Evolutionary conservation across 2,888 invertebrate genomes (phyloP).

Genomic region (Brachylomia viminalis): DNA sequence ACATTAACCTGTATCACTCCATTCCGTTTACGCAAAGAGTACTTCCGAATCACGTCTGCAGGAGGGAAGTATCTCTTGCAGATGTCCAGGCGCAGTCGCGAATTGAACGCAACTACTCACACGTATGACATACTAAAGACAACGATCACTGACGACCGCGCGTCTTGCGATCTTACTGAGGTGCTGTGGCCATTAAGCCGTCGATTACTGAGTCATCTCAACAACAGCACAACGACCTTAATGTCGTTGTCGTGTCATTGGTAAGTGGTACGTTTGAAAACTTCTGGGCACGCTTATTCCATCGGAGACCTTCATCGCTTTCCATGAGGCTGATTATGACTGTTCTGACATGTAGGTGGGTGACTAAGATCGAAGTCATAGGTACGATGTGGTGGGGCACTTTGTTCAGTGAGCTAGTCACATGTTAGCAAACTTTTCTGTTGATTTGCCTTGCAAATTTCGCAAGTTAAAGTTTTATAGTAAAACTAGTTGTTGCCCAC

Average conservation of each 20-base stretch:
- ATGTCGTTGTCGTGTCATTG: not conserved
- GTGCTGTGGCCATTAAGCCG: not conserved
- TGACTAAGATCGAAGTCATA: not conserved
- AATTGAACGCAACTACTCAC: not conserved
- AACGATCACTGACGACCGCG: not conserved
- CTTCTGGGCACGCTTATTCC: not conserved
- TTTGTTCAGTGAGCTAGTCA: not conserved
- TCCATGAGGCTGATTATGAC: not conserved
- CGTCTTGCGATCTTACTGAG: not conserved
- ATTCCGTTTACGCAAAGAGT: not conserved
- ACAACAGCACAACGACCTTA: not conserved
- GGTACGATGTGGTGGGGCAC: not conserved
- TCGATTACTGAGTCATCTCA: not conserved
- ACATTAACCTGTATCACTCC: not conserved
- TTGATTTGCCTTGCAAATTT: not conserved
- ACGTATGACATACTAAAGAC: not conserved
- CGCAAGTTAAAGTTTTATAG: not conserved
- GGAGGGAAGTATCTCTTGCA: no score
- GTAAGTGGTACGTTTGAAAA: not conserved
- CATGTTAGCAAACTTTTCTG: not conserved
- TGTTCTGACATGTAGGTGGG: not conserved
- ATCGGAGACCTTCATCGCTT: not conserved
- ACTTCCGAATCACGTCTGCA: not conserved
- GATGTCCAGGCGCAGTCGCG: no score
- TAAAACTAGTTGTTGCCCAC: no score